A percentile compares a stretch with the other conserved stretches of the same genome.
phyloP scores from a whole-genome alignment of 1,140 invertebrate genomes.

The Trichoplusia ni region DNA sequence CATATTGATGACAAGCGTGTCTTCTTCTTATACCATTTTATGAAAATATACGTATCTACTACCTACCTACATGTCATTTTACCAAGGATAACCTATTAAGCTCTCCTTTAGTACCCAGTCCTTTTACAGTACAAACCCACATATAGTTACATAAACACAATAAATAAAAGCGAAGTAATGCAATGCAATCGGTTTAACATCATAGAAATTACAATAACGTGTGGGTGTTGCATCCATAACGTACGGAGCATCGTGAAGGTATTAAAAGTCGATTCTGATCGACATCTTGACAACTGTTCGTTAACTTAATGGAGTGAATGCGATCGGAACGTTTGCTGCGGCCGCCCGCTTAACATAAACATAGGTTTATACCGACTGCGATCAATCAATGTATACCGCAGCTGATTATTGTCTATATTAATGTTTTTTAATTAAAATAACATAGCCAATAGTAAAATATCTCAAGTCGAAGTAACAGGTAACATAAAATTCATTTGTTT shows the following conservation, averaged over 20 bases:
- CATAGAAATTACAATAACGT: constrained; percentile 60
- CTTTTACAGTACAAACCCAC: no score
- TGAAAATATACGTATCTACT: no score
- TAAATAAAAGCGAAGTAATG: constrained; percentile 51
- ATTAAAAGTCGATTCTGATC: constrained; percentile 75
- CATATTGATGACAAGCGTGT: no score
- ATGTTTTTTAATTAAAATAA: constrained; percentile 29
- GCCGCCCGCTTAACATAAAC: constrained; percentile 48
- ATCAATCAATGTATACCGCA: constrained; percentile 40
- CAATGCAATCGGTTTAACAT: constrained; percentile 53
- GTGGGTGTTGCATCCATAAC: constrained; percentile 71
- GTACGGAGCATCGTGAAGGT: constrained; percentile 52
- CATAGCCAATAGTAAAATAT: constrained; percentile 8
- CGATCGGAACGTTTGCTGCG: constrained; percentile 57
- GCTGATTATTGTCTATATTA: constrained; percentile 31
- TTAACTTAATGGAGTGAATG: constrained; percentile 76
- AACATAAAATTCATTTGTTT: neutral
- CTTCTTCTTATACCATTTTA: no score
- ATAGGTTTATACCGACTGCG: constrained; percentile 23
- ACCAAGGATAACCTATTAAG: no score
- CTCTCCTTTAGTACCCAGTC: no score
- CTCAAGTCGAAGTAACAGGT: constrained; percentile 3
- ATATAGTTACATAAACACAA: constrained; percentile 39
- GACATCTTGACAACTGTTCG: constrained; percentile 79
- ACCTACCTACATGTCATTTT: no score